A percentile compares a stretch with the other conserved stretches of the same genome.
These are phyloP conservation scores for Noctua pronuba DNA, from an alignment of 2,888 invertebrate genomes.

Conservation along the genomic window DNA sequence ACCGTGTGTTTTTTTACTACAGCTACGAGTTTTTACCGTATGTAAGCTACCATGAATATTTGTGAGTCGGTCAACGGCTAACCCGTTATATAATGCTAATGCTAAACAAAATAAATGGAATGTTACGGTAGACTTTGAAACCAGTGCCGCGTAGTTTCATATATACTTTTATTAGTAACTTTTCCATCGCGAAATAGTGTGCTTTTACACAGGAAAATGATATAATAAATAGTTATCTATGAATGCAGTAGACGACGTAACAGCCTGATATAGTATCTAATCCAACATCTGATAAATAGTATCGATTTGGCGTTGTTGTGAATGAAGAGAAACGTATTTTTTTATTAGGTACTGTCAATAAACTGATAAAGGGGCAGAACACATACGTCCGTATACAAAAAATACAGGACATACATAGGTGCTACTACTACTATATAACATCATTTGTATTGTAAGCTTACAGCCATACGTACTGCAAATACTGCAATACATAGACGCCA, in stretches of 20 bases:
- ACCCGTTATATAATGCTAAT: slow-evolving; percentile 9
- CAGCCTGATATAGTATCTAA: slow-evolving; percentile 34
- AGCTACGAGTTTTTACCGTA: slow-evolving; percentile 1
- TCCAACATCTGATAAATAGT: slow-evolving; percentile 17
- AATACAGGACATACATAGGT: not conserved
- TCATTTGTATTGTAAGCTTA: slow-evolving; percentile 6
- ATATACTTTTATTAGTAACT: not conserved
- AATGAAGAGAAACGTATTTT: slow-evolving; percentile 27
- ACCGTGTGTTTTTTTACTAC: not conserved
- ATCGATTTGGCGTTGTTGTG: slow-evolving; percentile 8
- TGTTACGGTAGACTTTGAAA: not conserved
- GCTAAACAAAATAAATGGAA: slow-evolving; percentile 6
- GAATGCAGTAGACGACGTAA: slow-evolving; percentile 10
- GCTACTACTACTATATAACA: slow-evolving; percentile 3
- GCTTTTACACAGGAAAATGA: slow-evolving; percentile 11
- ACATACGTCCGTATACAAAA: not conserved
- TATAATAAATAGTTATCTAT: not conserved
- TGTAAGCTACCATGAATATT: not conserved
- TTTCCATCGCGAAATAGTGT: not conserved
- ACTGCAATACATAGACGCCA: slow-evolving; percentile 20
- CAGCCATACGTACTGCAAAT: slow-evolving; percentile 19
- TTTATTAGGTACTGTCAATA: slow-evolving; percentile 17
- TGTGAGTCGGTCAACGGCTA: slow-evolving; percentile 5
- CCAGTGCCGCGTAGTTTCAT: not conserved
- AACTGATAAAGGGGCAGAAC: slow-evolving; percentile 9